phyloP scores from a whole-genome alignment of 2,113 vertebrate genomes.

The Hippocampus mohnikei region DNA sequence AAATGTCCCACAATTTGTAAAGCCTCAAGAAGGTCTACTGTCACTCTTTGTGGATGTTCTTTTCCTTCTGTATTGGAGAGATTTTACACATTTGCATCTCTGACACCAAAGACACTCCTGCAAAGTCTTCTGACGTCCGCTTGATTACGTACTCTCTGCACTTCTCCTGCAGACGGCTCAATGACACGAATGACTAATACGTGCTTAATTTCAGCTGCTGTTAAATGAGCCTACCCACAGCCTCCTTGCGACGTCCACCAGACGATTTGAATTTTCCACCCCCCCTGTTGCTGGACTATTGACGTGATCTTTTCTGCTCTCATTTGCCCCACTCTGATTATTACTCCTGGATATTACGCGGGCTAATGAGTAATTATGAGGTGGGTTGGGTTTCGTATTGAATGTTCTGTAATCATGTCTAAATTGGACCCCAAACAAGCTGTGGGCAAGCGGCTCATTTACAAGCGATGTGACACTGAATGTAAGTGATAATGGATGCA shows the following conservation, averaged over 20 bases:
- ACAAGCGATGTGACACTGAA: constrained; percentile 15
- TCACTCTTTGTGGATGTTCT: constrained; percentile 14
- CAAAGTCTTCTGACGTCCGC: too few species aligned
- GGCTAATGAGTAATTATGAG: constrained; percentile 37
- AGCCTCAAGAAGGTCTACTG: constrained; percentile 53
- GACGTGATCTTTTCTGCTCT: constrained; percentile 9
- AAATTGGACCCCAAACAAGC: constrained; percentile 20
- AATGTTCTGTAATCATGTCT: constrained; percentile 36
- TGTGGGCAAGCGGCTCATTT: constrained; percentile 29
- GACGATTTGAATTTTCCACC: neutral
- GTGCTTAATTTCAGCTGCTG: constrained; percentile 21
- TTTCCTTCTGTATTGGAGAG: neutral
- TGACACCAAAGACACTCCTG: too few species aligned
- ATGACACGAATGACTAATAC: constrained; percentile 41
- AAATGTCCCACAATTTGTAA: constrained; percentile 77
- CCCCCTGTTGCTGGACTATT: constrained; percentile 12
- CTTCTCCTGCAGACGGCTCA: constrained; percentile 33
- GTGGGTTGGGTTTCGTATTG: constrained; percentile 29
- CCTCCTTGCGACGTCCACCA: neutral
- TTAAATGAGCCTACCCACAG: constrained; percentile 15
- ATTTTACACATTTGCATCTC: neutral
- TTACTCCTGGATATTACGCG: constrained; percentile 8
- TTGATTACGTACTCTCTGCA: neutral
- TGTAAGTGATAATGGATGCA: constrained; percentile 1
- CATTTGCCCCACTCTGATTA: constrained; percentile 10